Conservation (phyloP, 2,113 vertebrate species). For the Alexandromys fortis region DNA sequence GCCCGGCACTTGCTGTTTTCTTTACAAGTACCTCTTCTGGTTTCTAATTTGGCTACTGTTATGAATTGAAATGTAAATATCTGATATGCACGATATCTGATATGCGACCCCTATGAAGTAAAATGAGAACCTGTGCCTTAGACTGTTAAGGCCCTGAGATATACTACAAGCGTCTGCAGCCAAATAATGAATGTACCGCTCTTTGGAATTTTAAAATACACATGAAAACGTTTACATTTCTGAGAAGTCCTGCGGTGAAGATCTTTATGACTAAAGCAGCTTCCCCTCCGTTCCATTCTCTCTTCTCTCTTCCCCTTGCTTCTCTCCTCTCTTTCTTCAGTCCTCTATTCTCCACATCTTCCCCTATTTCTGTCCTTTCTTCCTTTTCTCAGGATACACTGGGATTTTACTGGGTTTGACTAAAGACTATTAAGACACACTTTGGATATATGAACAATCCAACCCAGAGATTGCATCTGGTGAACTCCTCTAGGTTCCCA, state of each 20-base stretch:
- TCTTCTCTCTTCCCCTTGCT: background rate
- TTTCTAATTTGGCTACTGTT: background rate
- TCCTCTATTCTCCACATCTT: background rate
- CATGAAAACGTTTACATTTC: background rate
- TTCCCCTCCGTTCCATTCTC: background rate
- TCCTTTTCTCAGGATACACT: background rate
- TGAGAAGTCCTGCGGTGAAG: background rate
- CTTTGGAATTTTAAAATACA: background rate
- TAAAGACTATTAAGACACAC: background rate
- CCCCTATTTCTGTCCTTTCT: background rate
- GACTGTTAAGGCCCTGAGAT: background rate
- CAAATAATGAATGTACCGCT: background rate
- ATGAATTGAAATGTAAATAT: background rate
- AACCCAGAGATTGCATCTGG: background rate
- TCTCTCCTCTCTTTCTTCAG: too few relatives aligned
- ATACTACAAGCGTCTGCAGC: background rate
- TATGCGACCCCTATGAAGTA: background rate
- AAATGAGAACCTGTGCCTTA: background rate
- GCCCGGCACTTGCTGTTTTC: background rate
- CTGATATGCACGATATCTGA: background rate
- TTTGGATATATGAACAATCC: constrained; percentile 16
- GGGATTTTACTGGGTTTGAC: background rate
- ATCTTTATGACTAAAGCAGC: background rate
- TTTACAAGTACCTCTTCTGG: background rate
- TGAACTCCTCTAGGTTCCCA: background rate